Percentiles rank a stretch among this genome's conserved stretches.
phyloP scores from a whole-genome alignment of 2,888 invertebrate genomes.

The Heliconius aoede region DNA sequence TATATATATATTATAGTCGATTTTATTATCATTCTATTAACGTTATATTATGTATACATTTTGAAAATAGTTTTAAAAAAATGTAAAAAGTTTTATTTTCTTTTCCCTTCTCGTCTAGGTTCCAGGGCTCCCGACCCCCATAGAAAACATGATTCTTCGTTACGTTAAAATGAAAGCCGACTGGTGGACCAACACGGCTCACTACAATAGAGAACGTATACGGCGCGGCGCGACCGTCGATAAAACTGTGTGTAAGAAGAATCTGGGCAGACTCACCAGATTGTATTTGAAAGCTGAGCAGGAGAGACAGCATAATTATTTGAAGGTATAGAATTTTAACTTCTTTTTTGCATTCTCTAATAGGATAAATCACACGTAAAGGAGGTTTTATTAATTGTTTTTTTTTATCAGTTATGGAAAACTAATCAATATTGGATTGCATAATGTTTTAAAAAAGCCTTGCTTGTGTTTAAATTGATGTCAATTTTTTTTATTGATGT shows the following conservation, averaged over 20 bases:
- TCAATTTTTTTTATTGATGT: not conserved
- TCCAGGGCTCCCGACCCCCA: constrained; percentile 98
- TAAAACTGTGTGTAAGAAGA: constrained; percentile 99
- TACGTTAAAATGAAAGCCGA: constrained; percentile 99
- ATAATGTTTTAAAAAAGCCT: too few species aligned
- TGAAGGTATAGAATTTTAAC: constrained; percentile 86
- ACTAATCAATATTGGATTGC: too few species aligned
- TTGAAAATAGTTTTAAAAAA: too few species aligned
- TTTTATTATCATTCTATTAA: too few species aligned
- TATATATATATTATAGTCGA: too few species aligned
- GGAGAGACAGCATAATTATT: constrained; percentile 99
- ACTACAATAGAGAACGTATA: constrained; percentile 99
- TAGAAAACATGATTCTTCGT: constrained; percentile 99
- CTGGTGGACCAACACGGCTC: constrained; percentile 99
- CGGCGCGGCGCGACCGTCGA: constrained; percentile 99
- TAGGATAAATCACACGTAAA: too few species aligned
- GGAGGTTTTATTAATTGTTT: too few species aligned
- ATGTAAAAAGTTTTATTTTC: too few species aligned
- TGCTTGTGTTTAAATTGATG: too few species aligned
- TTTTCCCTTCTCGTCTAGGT: constrained; percentile 82
- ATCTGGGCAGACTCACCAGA: constrained; percentile 98
- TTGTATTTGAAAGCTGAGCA: constrained; percentile 99
- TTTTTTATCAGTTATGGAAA: too few species aligned
- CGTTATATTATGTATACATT: too few species aligned
- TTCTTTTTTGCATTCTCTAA: too few species aligned